Percentiles rank a stretch among this genome's conserved stretches.
These are phyloP conservation scores for Cydia pomonella DNA, from an alignment of 1,140 invertebrate genomes.

Conservation along the genomic window DNA sequence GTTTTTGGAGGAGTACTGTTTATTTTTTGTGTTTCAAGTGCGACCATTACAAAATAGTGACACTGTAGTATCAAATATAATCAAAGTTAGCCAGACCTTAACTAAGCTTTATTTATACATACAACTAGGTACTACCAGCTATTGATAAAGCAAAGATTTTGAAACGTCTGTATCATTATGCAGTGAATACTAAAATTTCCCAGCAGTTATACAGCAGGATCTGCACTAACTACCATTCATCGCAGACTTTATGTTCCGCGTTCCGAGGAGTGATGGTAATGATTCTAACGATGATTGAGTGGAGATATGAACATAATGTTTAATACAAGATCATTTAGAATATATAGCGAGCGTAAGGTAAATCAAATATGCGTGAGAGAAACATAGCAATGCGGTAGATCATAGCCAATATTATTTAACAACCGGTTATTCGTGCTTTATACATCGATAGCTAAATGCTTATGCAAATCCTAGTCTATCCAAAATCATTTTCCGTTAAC, in stretches of 20 bases:
- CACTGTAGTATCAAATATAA: too few relatives aligned
- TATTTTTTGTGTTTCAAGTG: too few relatives aligned
- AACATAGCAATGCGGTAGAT: slow-evolving; percentile 10
- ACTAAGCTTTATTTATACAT: too few relatives aligned
- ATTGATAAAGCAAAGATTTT: too few relatives aligned
- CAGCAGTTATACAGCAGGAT: too few relatives aligned
- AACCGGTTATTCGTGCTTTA: not conserved
- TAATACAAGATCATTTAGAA: not conserved
- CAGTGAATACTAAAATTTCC: too few relatives aligned
- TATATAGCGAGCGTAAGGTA: too few relatives aligned
- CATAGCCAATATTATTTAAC: slow-evolving; percentile 3
- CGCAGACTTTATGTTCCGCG: not conserved
- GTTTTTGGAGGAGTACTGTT: too few relatives aligned
- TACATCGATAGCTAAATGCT: not conserved
- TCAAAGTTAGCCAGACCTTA: too few relatives aligned
- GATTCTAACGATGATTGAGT: slow-evolving; percentile 3
- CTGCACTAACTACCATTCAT: not conserved
- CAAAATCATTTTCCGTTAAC: slow-evolving; percentile 4
- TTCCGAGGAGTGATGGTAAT: not conserved
- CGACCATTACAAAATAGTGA: too few relatives aligned
- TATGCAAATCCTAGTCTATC: slow-evolving; percentile 10
- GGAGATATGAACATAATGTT: not conserved
- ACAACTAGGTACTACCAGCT: too few relatives aligned
- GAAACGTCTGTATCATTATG: too few relatives aligned
- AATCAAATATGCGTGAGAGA: not conserved